Conservation (phyloP, 2,888 invertebrate species). For the Ochropacha duplaris region DNA sequence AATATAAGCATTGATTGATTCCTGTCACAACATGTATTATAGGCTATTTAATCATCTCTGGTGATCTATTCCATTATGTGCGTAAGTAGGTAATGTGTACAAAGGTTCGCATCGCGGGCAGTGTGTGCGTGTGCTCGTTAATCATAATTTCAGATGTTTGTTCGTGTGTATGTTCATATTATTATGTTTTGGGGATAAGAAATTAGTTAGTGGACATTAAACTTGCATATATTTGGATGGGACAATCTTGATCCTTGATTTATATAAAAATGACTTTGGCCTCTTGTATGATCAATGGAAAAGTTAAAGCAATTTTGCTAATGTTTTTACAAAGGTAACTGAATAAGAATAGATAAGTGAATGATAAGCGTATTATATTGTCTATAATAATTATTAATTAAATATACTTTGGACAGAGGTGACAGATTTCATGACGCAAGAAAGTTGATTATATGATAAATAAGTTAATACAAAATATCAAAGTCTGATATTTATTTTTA, state of each 20-base stretch:
- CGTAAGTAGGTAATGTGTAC: constrained; percentile 41
- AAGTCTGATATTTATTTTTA: no score
- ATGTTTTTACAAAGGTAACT: no score
- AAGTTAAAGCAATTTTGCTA: not conserved
- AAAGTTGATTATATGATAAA: no score
- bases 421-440: no score
- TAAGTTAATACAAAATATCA: no score
- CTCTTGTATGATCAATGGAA: not conserved
- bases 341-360: no score
- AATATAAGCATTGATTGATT: constrained; percentile 55
- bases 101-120: constrained; percentile 43
- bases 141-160: constrained; percentile 83
- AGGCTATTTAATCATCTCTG: constrained; percentile 59
- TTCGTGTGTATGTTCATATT: constrained; percentile 80
- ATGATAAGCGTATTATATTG: no score
- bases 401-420: no score
- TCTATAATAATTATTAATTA: no score
- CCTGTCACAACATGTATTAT: constrained; percentile 45
- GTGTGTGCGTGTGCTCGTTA: constrained; percentile 79
- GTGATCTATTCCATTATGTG: constrained; percentile 74
- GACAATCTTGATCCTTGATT: constrained; percentile 41
- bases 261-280: not conserved
- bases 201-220: constrained; percentile 84
- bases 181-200: constrained; percentile 84
- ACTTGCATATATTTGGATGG: constrained; percentile 52